These are phyloP conservation scores for Andrena dorsata DNA, from an alignment of 2,888 invertebrate genomes.

Conservation along the genomic window DNA sequence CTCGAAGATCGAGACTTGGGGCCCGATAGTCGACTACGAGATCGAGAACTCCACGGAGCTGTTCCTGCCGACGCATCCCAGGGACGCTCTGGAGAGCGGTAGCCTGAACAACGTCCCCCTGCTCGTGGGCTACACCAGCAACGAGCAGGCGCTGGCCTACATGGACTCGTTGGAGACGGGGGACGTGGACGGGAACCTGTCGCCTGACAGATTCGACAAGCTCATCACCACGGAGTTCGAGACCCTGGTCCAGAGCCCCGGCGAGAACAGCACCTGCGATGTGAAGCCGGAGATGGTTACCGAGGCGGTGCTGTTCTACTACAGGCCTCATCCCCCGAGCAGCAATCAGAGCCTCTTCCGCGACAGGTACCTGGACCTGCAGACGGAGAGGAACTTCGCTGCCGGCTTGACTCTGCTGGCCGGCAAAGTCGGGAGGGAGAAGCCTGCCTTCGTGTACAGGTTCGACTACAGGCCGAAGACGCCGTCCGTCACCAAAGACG, in stretches of 20 bases:
- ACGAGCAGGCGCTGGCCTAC: slow-evolving; percentile 91
- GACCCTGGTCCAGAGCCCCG: slow-evolving; percentile 68
- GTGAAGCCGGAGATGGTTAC: slow-evolving; percentile 83
- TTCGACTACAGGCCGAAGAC: slow-evolving; percentile 91
- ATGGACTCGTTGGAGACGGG: slow-evolving; percentile 87
- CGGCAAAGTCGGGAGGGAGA: slow-evolving; percentile 87
- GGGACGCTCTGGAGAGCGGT: slow-evolving; percentile 87
- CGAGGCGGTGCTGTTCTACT: slow-evolving; percentile 92
- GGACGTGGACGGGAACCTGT: slow-evolving; percentile 88
- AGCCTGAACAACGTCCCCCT: slow-evolving; percentile 89
- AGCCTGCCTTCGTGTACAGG: slow-evolving; percentile 87
- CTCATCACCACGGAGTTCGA: slow-evolving; percentile 87
- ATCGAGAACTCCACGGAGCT: slow-evolving; percentile 88
- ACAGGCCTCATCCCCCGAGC: slow-evolving; percentile 89
- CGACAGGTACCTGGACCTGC: slow-evolving; percentile 89
- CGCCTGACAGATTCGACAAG: slow-evolving; percentile 87
- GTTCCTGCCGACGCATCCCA: slow-evolving; percentile 90
- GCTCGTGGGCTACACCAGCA: slow-evolving; percentile 92
- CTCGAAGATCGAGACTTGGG: slow-evolving; percentile 88
- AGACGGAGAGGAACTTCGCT: slow-evolving; percentile 91
- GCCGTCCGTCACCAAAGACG: slow-evolving; percentile 87
- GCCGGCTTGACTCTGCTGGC: slow-evolving; percentile 90
- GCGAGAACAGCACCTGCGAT: slow-evolving; percentile 83
- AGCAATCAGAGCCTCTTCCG: slow-evolving; percentile 88
- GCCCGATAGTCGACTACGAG: slow-evolving; percentile 91